phyloP scores from a whole-genome alignment of 2,888 invertebrate species.

The Agrilus biguttatus region DNA sequence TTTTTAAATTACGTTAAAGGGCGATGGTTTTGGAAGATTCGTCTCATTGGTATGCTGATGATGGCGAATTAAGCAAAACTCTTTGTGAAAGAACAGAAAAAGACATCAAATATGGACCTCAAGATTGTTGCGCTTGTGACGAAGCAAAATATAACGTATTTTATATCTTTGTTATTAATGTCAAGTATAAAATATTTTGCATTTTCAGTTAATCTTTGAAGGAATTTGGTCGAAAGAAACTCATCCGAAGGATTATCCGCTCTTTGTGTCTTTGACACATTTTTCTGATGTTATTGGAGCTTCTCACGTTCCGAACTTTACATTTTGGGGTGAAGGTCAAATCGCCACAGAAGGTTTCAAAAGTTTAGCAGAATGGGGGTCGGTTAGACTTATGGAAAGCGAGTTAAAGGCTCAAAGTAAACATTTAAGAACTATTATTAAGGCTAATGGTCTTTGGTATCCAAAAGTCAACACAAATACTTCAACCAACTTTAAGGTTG shows the following conservation, averaged over 20 bases:
- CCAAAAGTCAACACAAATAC: constrained; percentile 78
- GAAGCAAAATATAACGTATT: constrained; percentile 86
- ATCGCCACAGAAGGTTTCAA: constrained; percentile 81
- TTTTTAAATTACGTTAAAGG: constrained; percentile 30
- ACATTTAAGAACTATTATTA: constrained; percentile 68
- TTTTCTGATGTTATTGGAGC: constrained; percentile 96
- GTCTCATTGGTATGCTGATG: constrained; percentile 79
- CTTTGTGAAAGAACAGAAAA: constrained; percentile 66
- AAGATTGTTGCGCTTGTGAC: constrained; percentile 84
- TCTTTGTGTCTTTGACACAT: constrained; percentile 79
- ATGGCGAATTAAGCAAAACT: constrained; percentile 63
- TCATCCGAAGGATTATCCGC: constrained; percentile 93
- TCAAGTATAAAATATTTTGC: background rate
- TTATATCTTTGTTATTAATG: background rate
- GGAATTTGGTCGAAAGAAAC: constrained; percentile 93
- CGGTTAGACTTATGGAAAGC: constrained; percentile 72
- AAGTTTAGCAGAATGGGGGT: constrained; percentile 75
- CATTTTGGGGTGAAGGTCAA: constrained; percentile 84
- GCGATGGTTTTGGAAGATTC: constrained; percentile 74
- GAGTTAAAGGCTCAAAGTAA: constrained; percentile 75
- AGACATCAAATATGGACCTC: constrained; percentile 38
- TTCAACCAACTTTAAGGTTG: constrained; percentile 66
- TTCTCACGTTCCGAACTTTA: constrained; percentile 75
- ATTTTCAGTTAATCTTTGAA: constrained; percentile 60
- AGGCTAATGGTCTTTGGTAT: constrained; percentile 81